Evolutionary conservation across 2,113 vertebrate genomes (phyloP), one percentile per base, ranked within the genome.

Genomic region (Pseudorectes ferrugineus): DNA sequence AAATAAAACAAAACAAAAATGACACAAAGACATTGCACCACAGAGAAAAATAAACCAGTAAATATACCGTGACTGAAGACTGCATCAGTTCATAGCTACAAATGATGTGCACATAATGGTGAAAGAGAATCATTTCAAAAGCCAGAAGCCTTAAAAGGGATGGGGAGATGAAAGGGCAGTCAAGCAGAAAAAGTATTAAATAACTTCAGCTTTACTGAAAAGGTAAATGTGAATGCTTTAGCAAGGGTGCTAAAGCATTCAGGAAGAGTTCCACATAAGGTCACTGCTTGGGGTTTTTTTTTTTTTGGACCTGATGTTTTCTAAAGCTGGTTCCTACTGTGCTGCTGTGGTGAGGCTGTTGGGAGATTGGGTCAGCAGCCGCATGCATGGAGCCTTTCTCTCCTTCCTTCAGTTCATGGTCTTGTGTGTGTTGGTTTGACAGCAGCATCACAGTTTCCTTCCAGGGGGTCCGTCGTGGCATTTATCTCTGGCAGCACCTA

Each of bases 311-410:
- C 28, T 48, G 46, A 25, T 22, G 6, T 25, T 76, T 84, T 43
- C 51, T 26, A 36, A 31, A 24, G 17, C 43, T 57, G 22, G 12
- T 49, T 9, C 28, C 22, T 35, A 2, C 14, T 9, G 1, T 57
- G 66, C 12, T 71, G 42, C 38, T 43, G 25, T 15, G 29, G 14
- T 14, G 65, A 70, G 66, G 45, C 62, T 84, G 29, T 35, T 65
- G 58, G 77, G 19, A 67, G 67, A 2, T 28, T 61, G 65, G 28
- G 12, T 52, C 12, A 35, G n/a, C 29, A 35, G 51, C 38, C 74
- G 43, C 0, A 0, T 3, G 13, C 2, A 2, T 0, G 0, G 28
- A 48, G n/a, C 6, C 40, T 20, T 65, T 33, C 18, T 11, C 20
- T 76, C 15, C 6, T 45, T 66, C 51, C 38, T 1, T 7, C 1